Base-by-base conservation (phyloP, 1,140 invertebrate genomes). In the Drosophila jambulina region DNA sequence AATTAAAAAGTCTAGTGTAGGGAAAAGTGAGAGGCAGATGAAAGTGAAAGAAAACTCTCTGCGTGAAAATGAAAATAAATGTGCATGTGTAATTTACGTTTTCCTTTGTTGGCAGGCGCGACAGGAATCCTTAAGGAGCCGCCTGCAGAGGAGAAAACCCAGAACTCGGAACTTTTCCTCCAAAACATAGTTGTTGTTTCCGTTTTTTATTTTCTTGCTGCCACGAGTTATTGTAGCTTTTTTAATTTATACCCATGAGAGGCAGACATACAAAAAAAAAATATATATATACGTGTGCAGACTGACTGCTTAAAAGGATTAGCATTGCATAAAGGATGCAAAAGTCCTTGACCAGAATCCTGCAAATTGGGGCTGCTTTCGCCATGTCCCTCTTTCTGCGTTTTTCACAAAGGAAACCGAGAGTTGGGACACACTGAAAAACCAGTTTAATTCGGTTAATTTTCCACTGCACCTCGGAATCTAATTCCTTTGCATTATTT, bases 211-310 rank as follows among this genome's bases (percentile, higher is more conserved):
- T 56, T 56, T 56, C 34, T 4, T 23, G 32, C 21, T 54, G 53
- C 53, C 34, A 38, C 53, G 9, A 56, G 53, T 56, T 56, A 56
- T 56, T 56, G 53, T 56, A 38, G 53, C 53, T 56, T 8, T 76
- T 76, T 76, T 84, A 83, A 83, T 83, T 84, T 84, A 80, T 84
- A 62, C 71, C 81, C 65, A 62, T 23, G 61, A 80, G 80, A 46
- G 53, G 34, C 48, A 49, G 17, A 49, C 15, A 40, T 17, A 15
- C 4, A 38, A 17, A 38, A 17, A 17, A 38, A 10, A 21, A 5
- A 45, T 17, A 25, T 8, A 27, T 27, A 27, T 27, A 7, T 27
- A 23, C 17, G 13, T 46, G 23, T 27, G 51, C 53, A 38, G 34
- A n/a, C 53, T 54, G 53, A 34, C 53, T 56, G 79, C 72, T 81